Evolutionary conservation across 2,888 invertebrate species (phyloP).

Genomic region (Pelosia muscerda): DNA sequence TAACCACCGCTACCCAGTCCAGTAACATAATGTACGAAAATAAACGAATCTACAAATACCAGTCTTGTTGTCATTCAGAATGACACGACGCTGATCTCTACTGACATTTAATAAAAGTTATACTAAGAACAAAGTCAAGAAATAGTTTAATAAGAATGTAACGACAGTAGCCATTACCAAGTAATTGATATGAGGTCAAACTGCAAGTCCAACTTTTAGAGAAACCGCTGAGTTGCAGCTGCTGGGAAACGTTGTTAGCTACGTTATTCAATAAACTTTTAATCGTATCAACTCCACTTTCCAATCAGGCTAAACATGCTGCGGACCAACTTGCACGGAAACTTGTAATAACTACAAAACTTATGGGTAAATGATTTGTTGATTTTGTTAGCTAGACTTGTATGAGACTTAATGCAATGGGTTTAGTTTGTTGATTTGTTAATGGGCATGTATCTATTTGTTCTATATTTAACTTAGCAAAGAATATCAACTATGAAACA

Average conservation of each 20-base stretch:
- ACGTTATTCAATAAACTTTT: conserved; percentile 74
- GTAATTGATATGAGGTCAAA: conserved; percentile 57
- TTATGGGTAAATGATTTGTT: conserved; percentile 32
- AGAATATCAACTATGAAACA: no score
- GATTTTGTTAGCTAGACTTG: conserved; percentile 15
- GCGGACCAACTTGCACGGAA: conserved; percentile 33
- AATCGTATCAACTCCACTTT: conserved; percentile 70
- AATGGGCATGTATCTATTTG: background rate
- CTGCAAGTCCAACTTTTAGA: conserved; percentile 58
- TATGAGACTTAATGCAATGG: conserved; percentile 14
- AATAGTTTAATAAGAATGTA: conserved; percentile 41
- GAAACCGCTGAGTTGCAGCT: conserved; percentile 51
- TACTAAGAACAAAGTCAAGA: conserved; percentile 5
- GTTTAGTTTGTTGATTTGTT: background rate
- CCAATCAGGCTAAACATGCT: conserved; percentile 63
- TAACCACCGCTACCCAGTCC: no score
- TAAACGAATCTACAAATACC: background rate
- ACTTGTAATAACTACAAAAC: conserved; percentile 47
- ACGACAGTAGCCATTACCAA: conserved; percentile 50
- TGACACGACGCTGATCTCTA: background rate
- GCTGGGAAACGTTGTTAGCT: conserved; percentile 62
- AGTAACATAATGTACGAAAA: background rate
- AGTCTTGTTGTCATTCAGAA: background rate
- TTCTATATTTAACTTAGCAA: no score
- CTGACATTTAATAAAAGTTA: background rate